These are phyloP conservation scores for Ethmia dodecea DNA, from an alignment of 2,888 invertebrate species.

Conservation along the genomic window DNA sequence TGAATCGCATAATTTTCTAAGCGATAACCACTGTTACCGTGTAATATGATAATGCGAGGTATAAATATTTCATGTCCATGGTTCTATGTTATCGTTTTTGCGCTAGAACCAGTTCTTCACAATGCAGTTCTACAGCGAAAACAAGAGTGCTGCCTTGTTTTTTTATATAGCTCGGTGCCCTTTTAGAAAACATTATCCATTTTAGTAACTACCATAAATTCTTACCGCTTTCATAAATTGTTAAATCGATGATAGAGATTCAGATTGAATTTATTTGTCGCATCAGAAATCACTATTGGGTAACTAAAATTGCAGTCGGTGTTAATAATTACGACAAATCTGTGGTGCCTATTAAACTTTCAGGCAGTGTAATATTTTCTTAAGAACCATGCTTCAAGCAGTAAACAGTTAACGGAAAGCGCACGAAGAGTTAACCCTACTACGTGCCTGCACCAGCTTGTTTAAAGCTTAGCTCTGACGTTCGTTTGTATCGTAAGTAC, in stretches of 20 bases:
- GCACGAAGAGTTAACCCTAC: slow-evolving; percentile 42
- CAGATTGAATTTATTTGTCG: too few relatives aligned
- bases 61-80: slow-evolving; percentile 72
- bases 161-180: slow-evolving; percentile 7
- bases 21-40: slow-evolving; percentile 69
- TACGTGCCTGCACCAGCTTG: slow-evolving; percentile 58
- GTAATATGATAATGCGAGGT: slow-evolving; percentile 74
- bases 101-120: slow-evolving; percentile 54
- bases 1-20: slow-evolving; percentile 71
- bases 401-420: slow-evolving; percentile 53
- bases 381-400: slow-evolving; percentile 40
- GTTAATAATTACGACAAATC: slow-evolving; percentile 19
- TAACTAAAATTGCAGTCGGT: too few relatives aligned
- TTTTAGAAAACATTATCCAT: too few relatives aligned
- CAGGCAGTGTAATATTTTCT: slow-evolving; percentile 29
- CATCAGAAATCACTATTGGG: too few relatives aligned
- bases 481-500: slow-evolving; percentile 59
- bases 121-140: slow-evolving; percentile 50
- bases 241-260: too few relatives aligned
- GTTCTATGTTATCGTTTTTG: slow-evolving; percentile 66
- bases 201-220: too few relatives aligned
- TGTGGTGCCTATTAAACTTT: slow-evolving; percentile 16
- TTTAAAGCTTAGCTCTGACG: slow-evolving; percentile 53
- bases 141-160: slow-evolving; percentile 30
- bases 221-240: too few relatives aligned